These are phyloP conservation scores for Drosophila ochracea DNA, from an alignment of 2,888 invertebrate species.

Conservation along the genomic window DNA sequence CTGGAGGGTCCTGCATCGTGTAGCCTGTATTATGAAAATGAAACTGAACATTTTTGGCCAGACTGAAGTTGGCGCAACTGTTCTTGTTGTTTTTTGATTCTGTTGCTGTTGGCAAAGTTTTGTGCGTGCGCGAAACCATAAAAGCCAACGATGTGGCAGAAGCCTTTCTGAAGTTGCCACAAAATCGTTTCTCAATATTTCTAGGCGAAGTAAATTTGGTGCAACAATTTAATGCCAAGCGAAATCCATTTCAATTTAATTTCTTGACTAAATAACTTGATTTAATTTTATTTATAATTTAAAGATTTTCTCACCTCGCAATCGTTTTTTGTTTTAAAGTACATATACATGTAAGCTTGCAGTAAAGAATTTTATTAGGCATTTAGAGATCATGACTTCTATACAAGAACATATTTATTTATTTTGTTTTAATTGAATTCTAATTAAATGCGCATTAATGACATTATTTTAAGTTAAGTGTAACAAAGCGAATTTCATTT, in stretches of 20 bases:
- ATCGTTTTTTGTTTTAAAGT: not conserved
- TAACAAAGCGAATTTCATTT: constrained; percentile 17
- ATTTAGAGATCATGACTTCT: not conserved
- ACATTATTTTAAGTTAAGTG: constrained; percentile 1
- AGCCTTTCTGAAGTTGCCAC: constrained; percentile 68
- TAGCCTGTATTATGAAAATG: constrained; percentile 35
- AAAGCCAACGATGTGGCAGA: constrained; percentile 81
- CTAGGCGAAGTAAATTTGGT: constrained; percentile 14
- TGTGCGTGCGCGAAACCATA: constrained; percentile 82
- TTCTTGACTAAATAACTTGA: constrained; percentile 21
- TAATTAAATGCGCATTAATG: not conserved
- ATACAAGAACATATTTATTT: not conserved
- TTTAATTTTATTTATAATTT: constrained; percentile 1
- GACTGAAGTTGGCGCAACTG: constrained; percentile 50
- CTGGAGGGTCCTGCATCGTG: not conserved
- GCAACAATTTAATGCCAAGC: constrained; percentile 18
- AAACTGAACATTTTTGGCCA: constrained; percentile 59
- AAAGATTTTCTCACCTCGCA: not conserved
- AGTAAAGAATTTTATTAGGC: not conserved
- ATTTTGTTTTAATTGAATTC: not conserved
- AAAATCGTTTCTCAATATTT: constrained; percentile 80
- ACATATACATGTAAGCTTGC: not conserved
- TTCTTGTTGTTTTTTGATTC: constrained; percentile 26
- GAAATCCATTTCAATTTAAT: constrained; percentile 35
- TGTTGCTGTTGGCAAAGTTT: constrained; percentile 63